Base-by-base conservation (phyloP, 92 coral and sea anemone genomes). In the Epizoanthus scotinus region DNA sequence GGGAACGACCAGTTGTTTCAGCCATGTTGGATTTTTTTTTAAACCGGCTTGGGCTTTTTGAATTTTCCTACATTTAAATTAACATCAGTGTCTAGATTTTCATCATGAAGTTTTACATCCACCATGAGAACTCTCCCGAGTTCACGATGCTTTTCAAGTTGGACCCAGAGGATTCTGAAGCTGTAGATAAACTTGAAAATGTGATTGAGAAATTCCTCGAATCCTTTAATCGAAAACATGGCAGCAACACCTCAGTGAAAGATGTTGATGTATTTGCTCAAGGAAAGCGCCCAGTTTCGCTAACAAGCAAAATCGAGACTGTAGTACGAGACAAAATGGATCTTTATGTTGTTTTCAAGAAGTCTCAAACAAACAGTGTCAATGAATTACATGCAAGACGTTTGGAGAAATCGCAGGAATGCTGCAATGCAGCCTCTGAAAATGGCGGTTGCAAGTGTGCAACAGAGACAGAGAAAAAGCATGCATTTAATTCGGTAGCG, bases 21-120 rank as follows among this genome's bases (percentile, higher is more conserved):
- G 77, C 78, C 78, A 71, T 71, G 26, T 71, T 71, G 62, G 61
- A 49, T 47, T 24, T 6, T 21, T 26, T 62, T 28, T 10, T 50
- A 21, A 71, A 34, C n/a, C n/a, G n/a, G 5, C 5, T 19, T 21
- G 59, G 61, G 5, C 3, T 13, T 13, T 22, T 3, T 27, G 78
- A 60, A 50, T 25, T 50, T 55, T 22, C 65, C 79, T 20, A 15
- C 50, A 19, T 53, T 12, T n/a, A n/a, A n/a, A n/a, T n/a, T n/a
- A n/a, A n/a, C n/a, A n/a, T n/a, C n/a, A 14, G 52, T 29, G 78
- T 47, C 8, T n/a, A 31, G 2, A 6, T 4, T 56, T 36, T 63
- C n/a, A 38, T 2, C 29, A 86, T 86, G 89, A 86, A 86, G 77
- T 86, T 86, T 73, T 86, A 80, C 66, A 38, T 86, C 65, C 86